Evolutionary conservation across 2,797 vertebrate species (phyloP).

Genomic region (Chrysocyon brachyurus): DNA sequence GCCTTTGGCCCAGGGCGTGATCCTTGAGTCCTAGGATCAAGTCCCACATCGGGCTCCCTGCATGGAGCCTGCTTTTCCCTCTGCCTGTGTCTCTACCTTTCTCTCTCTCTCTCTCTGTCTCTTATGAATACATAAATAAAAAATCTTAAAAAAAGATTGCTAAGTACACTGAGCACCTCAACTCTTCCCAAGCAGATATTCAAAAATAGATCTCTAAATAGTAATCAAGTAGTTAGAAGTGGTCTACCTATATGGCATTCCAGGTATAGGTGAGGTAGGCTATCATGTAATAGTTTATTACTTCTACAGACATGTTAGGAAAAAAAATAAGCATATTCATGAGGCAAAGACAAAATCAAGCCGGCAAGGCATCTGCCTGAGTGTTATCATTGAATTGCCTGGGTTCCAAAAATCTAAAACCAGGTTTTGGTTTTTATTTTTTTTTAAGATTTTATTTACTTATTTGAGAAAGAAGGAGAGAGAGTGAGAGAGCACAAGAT

Average conservation of each 20-base stretch:
- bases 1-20: too few species aligned
- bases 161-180: not conserved
- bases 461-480: not conserved
- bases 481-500: not conserved
- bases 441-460: not conserved
- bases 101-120: too few species aligned
- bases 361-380: not conserved
- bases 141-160: not conserved
- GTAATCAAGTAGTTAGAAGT: not conserved
- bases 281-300: not conserved
- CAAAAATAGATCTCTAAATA: not conserved
- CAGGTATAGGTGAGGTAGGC: not conserved
- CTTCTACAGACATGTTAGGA: not conserved
- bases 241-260: not conserved
- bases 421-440: not conserved
- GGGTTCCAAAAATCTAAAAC: conserved; percentile 8
- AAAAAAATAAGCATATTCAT: not conserved
- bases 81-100: too few species aligned
- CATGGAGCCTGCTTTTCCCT: too few species aligned
- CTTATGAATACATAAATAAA: too few species aligned
- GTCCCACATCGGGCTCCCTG: too few species aligned
- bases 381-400: not conserved
- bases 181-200: not conserved
- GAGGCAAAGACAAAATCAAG: conserved; percentile 35
- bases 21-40: too few species aligned